Evolutionary conservation across 2,888 invertebrate genomes (phyloP).

Genomic region (Dynastes hyllus): DNA sequence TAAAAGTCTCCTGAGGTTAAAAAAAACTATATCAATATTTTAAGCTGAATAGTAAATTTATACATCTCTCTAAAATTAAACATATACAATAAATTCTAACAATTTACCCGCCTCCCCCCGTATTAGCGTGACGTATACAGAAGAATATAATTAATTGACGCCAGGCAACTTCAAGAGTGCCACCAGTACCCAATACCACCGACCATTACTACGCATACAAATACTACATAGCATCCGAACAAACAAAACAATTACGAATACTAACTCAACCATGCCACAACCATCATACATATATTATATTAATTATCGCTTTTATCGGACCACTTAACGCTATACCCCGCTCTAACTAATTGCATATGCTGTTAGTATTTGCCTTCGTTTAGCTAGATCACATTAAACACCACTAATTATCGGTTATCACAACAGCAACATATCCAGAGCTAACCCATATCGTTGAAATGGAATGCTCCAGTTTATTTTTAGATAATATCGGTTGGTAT

Average conservation of each 20-base stretch:
- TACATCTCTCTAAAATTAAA: too few relatives aligned
- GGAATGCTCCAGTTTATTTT: constrained; percentile 11
- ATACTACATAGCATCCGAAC: neutral
- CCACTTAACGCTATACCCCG: neutral
- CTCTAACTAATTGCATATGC: constrained; percentile 21
- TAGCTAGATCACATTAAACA: constrained; percentile 15
- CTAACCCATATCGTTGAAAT: constrained; percentile 18
- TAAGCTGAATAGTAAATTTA: too few relatives aligned
- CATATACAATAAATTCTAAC: too few relatives aligned
- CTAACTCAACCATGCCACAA: neutral
- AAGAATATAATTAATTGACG: neutral
- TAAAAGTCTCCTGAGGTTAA: too few relatives aligned
- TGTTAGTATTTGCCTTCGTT: constrained; percentile 24
- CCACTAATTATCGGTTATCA: constrained; percentile 18
- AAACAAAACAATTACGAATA: neutral
- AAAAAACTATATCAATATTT: too few relatives aligned
- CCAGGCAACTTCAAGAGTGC: neutral
- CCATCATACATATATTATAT: neutral
- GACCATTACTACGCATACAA: neutral
- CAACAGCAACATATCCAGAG: neutral
- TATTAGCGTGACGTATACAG: neutral
- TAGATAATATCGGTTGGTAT: constrained; percentile 13
- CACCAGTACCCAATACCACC: neutral
- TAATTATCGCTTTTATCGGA: constrained; percentile 37
- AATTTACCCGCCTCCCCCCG: too few relatives aligned